These are phyloP conservation scores for Columbina picui DNA, from an alignment of 2,113 vertebrate genomes.

Conservation along the genomic window DNA sequence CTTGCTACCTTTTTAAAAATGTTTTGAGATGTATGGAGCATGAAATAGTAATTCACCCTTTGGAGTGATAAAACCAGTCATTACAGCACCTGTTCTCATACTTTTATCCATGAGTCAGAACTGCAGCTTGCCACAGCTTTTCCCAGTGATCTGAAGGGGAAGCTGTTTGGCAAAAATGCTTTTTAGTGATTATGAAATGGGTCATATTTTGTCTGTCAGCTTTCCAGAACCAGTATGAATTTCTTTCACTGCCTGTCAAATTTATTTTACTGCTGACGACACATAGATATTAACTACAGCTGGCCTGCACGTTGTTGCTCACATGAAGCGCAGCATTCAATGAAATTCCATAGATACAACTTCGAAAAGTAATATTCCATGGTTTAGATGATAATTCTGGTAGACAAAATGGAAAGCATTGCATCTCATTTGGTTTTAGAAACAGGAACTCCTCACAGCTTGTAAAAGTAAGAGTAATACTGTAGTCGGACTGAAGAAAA, in stretches of 20 bases:
- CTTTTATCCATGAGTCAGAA: neutral
- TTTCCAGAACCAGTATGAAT: neutral
- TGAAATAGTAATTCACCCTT: neutral
- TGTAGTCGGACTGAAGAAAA: neutral
- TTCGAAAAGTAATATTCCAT: neutral
- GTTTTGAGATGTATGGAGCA: neutral
- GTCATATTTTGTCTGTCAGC: neutral
- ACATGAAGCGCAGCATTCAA: neutral
- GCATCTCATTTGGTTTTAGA: accelerated
- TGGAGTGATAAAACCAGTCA: neutral
- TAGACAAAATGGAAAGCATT: neutral
- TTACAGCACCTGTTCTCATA: neutral
- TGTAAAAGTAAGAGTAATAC: neutral
- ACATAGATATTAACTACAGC: neutral
- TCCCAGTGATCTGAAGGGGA: neutral
- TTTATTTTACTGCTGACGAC: neutral
- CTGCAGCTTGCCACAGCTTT: neutral
- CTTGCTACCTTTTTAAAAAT: neutral
- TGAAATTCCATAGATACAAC: neutral
- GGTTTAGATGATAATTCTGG: neutral
- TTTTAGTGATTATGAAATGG: neutral
- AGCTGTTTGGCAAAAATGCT: neutral
- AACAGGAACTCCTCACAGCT: neutral
- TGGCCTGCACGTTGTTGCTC: neutral
- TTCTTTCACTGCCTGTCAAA: neutral